Percentiles rank a stretch among this genome's conserved stretches.
Conservation (phyloP, 2,113 vertebrate genomes). For the Athene cunicularia region DNA sequence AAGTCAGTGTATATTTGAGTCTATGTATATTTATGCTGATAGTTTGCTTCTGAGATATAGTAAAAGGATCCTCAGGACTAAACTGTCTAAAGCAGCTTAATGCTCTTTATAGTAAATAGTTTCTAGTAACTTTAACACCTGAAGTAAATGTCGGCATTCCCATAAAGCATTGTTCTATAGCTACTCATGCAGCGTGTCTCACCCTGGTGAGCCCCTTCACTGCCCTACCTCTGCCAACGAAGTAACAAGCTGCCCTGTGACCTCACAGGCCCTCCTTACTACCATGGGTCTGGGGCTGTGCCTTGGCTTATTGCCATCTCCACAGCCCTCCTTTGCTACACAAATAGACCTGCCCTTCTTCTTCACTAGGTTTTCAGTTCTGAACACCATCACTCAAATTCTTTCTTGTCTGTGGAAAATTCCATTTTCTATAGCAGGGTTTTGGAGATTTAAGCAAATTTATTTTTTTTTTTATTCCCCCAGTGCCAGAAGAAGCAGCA, state of each 20-base stretch:
- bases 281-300: background rate
- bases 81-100: background rate
- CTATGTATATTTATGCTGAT: background rate
- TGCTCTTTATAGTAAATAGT: background rate
- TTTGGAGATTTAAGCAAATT: background rate
- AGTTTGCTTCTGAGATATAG: background rate
- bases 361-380: background rate
- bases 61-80: background rate
- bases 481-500: background rate
- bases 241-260: background rate
- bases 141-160: background rate
- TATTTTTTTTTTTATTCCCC: background rate
- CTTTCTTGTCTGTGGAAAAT: background rate
- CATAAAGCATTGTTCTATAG: background rate
- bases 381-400: background rate
- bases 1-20: background rate
- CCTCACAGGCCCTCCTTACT: accelerated
- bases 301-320: background rate
- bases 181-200: background rate
- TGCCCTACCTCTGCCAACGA: accelerated
- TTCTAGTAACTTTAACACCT: background rate
- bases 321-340: background rate
- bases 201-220: background rate
- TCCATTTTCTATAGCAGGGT: background rate
- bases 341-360: background rate